phyloP scores from a whole-genome alignment of 2,888 invertebrate genomes.

The Pyrgus malvae region DNA sequence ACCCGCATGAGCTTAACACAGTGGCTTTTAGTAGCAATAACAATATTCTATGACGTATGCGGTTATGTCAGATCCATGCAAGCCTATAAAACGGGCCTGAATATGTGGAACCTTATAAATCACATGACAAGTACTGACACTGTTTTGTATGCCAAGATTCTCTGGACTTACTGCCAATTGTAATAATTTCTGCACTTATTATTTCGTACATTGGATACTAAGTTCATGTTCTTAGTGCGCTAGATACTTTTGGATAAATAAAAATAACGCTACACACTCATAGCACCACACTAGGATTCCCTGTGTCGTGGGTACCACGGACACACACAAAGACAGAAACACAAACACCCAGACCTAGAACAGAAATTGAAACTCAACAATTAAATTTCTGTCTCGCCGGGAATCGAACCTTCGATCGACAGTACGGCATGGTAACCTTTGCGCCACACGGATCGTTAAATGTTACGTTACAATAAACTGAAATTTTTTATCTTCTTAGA shows the following conservation, averaged over 20 bases:
- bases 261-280: no score
- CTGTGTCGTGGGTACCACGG: no score
- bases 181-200: conserved; percentile 22
- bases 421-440: no score
- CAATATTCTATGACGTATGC: conserved; percentile 14
- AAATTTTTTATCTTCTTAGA: no score
- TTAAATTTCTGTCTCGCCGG: no score
- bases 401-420: no score
- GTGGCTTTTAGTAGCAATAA: conserved; percentile 13
- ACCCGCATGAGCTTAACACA: conserved; percentile 4
- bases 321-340: no score
- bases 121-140: conserved; percentile 22
- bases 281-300: no score
- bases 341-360: no score
- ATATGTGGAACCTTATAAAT: conserved; percentile 24
- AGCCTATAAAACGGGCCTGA: conserved; percentile 9
- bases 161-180: conserved; percentile 18
- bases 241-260: not conserved
- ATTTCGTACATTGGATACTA: conserved; percentile 9
- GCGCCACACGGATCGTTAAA: no score
- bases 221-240: not conserved
- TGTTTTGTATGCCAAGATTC: conserved; percentile 25
- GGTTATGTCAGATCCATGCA: conserved; percentile 17
- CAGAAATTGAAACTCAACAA: no score
- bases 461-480: no score